Percentiles rank a stretch among this genome's conserved stretches.
These are phyloP conservation scores for Dryococelus australis DNA, from an alignment of 2,888 invertebrate genomes.

Conservation along the genomic window DNA sequence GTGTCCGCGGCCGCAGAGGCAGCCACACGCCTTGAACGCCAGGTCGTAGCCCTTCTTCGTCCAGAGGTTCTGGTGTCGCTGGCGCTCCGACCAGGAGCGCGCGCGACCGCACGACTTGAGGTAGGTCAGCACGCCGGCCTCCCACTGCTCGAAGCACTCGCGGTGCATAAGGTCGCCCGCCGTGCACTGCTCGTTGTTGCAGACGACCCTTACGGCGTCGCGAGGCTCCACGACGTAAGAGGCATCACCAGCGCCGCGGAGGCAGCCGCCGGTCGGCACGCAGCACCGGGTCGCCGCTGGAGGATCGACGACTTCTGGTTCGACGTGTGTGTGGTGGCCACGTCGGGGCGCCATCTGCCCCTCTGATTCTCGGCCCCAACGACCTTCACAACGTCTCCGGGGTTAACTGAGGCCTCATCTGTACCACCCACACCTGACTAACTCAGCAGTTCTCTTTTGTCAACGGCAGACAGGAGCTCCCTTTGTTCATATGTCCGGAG, in stretches of 20 bases:
- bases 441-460: too few species aligned
- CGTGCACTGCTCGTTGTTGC: slow-evolving; percentile 93
- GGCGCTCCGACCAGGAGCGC: slow-evolving; percentile 93
- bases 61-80: slow-evolving; percentile 94
- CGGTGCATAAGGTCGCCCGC: slow-evolving; percentile 94
- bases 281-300: neutral
- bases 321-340: slow-evolving; percentile 52
- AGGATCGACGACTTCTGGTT: neutral
- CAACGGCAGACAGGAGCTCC: too few species aligned
- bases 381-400: neutral
- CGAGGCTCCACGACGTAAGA: slow-evolving; percentile 70
- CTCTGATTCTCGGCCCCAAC: neutral
- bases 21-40: slow-evolving; percentile 94
- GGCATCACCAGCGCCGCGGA: slow-evolving; percentile 28
- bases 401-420: slow-evolving; percentile 7
- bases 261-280: slow-evolving; percentile 25
- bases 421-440: neutral
- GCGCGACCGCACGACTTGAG: slow-evolving; percentile 91
- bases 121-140: slow-evolving; percentile 85
- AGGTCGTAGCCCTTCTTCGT: slow-evolving; percentile 97
- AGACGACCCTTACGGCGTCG: slow-evolving; percentile 87
- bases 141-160: slow-evolving; percentile 95
- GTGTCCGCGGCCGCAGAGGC: slow-evolving; percentile 92
- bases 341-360: slow-evolving; percentile 46
- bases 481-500: too few species aligned